These are phyloP conservation scores for Anaspis maculata DNA, from an alignment of 2,888 invertebrate genomes.

Conservation along the genomic window DNA sequence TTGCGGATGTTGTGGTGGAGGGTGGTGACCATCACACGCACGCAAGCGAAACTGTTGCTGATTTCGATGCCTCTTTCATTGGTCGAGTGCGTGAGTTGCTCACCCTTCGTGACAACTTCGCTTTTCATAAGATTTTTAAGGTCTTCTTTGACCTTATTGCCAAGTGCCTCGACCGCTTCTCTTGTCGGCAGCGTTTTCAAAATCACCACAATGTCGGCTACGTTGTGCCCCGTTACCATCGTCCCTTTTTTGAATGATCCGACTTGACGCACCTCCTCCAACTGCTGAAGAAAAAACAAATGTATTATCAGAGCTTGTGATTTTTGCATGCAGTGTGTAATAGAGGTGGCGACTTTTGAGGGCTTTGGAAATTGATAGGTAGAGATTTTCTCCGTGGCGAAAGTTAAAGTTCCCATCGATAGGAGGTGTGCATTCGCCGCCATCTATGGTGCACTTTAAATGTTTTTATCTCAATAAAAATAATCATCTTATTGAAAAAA, in stretches of 20 bases:
- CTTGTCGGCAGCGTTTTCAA: conserved; percentile 93
- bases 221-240: conserved; percentile 90
- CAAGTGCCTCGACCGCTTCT: conserved; percentile 88
- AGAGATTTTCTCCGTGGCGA: too few relatives aligned
- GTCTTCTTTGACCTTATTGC: conserved; percentile 80
- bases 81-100: conserved; percentile 47
- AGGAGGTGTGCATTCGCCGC: too few relatives aligned
- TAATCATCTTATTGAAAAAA: too few relatives aligned
- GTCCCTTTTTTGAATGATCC: conserved; percentile 98
- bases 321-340: too few relatives aligned
- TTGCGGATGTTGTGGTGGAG: conserved; percentile 89
- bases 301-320: too few relatives aligned
- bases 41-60: conserved; percentile 73
- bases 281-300: conserved; percentile 57
- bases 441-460: too few relatives aligned
- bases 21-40: conserved; percentile 87
- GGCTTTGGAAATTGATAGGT: too few relatives aligned
- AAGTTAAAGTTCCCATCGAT: too few relatives aligned
- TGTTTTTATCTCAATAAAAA: too few relatives aligned
- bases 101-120: conserved; percentile 54
- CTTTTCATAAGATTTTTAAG: conserved; percentile 65
- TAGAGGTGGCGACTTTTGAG: too few relatives aligned
- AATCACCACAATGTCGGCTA: conserved; percentile 94
- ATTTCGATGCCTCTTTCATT: conserved; percentile 85
- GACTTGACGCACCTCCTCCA: conserved; percentile 92